Evolutionary conservation across 2,888 invertebrate species (phyloP).

Genomic region (Rapana venosa): DNA sequence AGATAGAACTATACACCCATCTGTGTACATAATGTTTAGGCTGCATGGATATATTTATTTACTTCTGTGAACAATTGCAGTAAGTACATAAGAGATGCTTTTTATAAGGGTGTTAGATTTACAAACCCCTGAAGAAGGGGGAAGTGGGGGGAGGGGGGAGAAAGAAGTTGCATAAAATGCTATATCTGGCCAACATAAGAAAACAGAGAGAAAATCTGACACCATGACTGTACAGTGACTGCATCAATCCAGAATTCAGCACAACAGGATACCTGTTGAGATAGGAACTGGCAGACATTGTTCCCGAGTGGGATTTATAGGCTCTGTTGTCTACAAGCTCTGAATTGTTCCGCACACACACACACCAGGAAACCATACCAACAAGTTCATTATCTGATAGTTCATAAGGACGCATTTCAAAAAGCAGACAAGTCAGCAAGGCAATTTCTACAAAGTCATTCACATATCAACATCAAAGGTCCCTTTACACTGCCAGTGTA

Average conservation of each 20-base stretch:
- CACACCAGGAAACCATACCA: not conserved
- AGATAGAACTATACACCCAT: conserved; percentile 12
- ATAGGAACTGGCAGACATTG: too few relatives aligned
- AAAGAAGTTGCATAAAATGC: conserved; percentile 33
- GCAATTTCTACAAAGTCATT: not conserved
- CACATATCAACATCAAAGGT: conserved; percentile 27
- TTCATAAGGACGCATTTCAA: not conserved
- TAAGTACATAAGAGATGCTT: conserved; percentile 36
- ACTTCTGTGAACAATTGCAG: conserved; percentile 21
- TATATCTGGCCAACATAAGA: conserved; percentile 22
- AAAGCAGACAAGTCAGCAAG: not conserved
- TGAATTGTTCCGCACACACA: conserved; percentile 6
- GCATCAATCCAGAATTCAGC: not conserved
- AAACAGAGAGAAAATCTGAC: not conserved
- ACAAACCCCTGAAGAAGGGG: not conserved
- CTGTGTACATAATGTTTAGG: conserved; percentile 34
- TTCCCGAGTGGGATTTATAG: too few relatives aligned
- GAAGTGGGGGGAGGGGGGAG: not conserved
- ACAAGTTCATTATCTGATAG: not conserved
- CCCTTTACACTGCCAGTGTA: conserved; percentile 27
- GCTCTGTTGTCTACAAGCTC: not conserved
- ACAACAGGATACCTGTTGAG: too few relatives aligned
- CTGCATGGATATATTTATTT: conserved; percentile 13
- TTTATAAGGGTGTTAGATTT: not conserved
- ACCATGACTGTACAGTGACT: not conserved